Conservation (phyloP, 2,888 invertebrate genomes). For the Argyresthia goedartella region DNA sequence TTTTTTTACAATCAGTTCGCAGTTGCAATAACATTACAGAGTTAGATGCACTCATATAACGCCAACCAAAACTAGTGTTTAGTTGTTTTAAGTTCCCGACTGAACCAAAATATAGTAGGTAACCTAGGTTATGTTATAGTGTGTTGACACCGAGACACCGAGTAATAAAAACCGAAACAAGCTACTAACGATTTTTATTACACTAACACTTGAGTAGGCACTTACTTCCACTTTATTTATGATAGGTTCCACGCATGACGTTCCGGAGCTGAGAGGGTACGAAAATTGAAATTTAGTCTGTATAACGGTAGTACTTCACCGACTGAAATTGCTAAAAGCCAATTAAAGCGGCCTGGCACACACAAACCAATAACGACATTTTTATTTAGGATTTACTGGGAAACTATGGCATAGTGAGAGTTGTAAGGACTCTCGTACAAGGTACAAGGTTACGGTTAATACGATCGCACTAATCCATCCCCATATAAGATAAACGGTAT, state of each 20-base stretch:
- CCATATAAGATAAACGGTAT: no score
- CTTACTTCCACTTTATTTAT: neutral
- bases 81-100: slow-evolving; percentile 68
- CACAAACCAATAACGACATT: slow-evolving; percentile 17
- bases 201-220: slow-evolving; percentile 9
- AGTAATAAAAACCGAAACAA: slow-evolving; percentile 46
- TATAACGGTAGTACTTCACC: neutral
- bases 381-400: no score
- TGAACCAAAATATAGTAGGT: slow-evolving; percentile 64
- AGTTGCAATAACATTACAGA: no score
- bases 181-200: slow-evolving; percentile 19
- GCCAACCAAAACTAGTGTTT: slow-evolving; percentile 58
- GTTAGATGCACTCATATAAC: neutral
- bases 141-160: slow-evolving; percentile 58
- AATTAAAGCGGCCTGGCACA: slow-evolving; percentile 29
- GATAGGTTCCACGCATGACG: neutral
- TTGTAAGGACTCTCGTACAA: no score
- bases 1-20: no score
- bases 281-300: slow-evolving; percentile 1
- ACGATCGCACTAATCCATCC: no score
- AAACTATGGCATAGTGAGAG: no score
- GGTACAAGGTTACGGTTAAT: no score
- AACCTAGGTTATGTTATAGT: slow-evolving; percentile 29
- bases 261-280: neutral
- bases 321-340: slow-evolving; percentile 34